A percentile compares a stretch with the other conserved stretches of the same genome.
Evolutionary conservation across 2,888 invertebrate genomes (phyloP).

Genomic region (Athalia rosae): DNA sequence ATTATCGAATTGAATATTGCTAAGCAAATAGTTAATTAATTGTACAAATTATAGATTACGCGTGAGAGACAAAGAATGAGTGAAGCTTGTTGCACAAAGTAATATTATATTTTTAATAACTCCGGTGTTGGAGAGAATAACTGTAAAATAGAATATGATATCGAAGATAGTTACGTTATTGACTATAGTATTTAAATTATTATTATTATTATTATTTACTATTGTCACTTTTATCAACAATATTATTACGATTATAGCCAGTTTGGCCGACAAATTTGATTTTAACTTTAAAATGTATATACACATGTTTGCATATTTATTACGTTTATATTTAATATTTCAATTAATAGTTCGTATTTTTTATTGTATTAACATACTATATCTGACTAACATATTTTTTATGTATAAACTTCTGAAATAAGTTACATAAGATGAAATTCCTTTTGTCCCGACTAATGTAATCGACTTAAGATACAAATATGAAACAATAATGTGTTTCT

Average conservation of each 20-base stretch:
- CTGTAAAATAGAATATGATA: slow-evolving; percentile 67
- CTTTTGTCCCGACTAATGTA: slow-evolving; percentile 42
- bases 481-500: not conserved
- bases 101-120: slow-evolving; percentile 73
- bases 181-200: slow-evolving; percentile 65
- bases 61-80: slow-evolving; percentile 47
- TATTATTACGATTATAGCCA: slow-evolving; percentile 46
- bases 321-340: slow-evolving; percentile 50
- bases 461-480: not conserved
- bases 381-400: slow-evolving; percentile 47
- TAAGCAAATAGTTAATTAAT: slow-evolving; percentile 62
- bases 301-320: slow-evolving; percentile 65
- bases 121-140: slow-evolving; percentile 65
- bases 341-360: slow-evolving; percentile 48
- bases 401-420: slow-evolving; percentile 47
- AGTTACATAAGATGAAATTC: slow-evolving; percentile 41
- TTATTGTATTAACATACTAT: slow-evolving; percentile 47
- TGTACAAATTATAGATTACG: slow-evolving; percentile 69
- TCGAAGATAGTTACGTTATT: slow-evolving; percentile 49
- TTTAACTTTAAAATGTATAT: slow-evolving; percentile 57
- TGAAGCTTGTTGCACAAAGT: slow-evolving; percentile 67
- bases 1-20: slow-evolving; percentile 59
- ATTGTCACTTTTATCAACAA: not conserved
- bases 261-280: slow-evolving; percentile 54
- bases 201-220: slow-evolving; percentile 49